These are phyloP conservation scores for Isaurus tuberculatus DNA, from an alignment of 92 coral and sea anemone genomes.

Conservation along the genomic window DNA sequence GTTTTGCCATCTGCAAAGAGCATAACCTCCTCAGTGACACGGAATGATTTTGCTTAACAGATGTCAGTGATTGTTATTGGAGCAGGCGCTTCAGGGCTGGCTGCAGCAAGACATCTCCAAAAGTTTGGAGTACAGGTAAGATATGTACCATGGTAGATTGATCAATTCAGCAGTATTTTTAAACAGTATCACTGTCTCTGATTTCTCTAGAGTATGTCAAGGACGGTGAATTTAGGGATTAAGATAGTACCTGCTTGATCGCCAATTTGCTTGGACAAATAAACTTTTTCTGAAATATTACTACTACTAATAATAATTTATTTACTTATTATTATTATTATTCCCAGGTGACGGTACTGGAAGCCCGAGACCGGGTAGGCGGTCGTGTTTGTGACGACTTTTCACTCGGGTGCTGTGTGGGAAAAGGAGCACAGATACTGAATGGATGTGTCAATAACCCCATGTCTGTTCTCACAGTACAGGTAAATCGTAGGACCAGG, in stretches of 20 bases:
- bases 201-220: no score
- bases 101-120: conserved; percentile 93
- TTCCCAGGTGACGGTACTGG: conserved; percentile 85
- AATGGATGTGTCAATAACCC: conserved; percentile 97
- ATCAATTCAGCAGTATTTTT: background rate
- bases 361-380: conserved; percentile 92
- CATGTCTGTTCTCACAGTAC: conserved; percentile 79
- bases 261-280: no score
- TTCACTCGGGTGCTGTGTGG: conserved; percentile 84
- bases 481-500: conserved; percentile 52
- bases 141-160: no score
- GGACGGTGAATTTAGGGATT: background rate
- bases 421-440: conserved; percentile 94
- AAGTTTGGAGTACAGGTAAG: conserved; percentile 88
- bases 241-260: no score
- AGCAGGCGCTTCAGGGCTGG: conserved; percentile 96
- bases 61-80: conserved; percentile 85
- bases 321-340: background rate
- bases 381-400: conserved; percentile 90
- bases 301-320: no score
- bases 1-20: no score
- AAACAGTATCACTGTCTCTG: no score
- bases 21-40: no score
- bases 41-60: conserved; percentile 37
- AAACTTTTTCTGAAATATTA: no score